Evolutionary conservation across 2,797 vertebrate species (phyloP), one percentile per base, ranked within the genome.

Genomic region (Notolepis coatsorum): DNA sequence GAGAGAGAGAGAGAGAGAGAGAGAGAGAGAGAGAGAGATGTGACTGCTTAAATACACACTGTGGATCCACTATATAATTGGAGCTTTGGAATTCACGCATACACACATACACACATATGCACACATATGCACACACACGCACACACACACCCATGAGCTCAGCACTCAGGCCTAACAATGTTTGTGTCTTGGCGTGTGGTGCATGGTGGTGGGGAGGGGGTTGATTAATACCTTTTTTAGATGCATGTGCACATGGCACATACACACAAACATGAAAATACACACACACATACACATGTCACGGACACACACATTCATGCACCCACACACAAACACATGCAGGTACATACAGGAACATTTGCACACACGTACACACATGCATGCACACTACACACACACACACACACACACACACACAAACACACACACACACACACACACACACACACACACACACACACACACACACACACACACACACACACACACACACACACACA

Each of bases 211-310:
- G 18, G 65, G n/a, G 49, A 78, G 71, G 69, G 68, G 37, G 67
- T 80, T 86, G 79, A 89, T 86, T 87, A 88, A 90, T 88, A 84
- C 83, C 73, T 81, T 80, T 81, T 66, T 82, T 47, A 66, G 43
- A 73, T 43, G 70, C 71, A 60, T 27, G 25, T 10, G 10, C 15
- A 17, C 62, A 78, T 51, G n/a, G 5, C 5, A 0, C 9, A n/a
- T 3, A 15, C 21, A n/a, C 43, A 17, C 47, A 59, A 28, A 23
- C 45, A 5, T 57, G 33, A 17, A 47, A 39, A 38, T 48, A 60
- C 55, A 53, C 48, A 41, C 28, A 51, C 30, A 24, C 75, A 42
- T 24, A 25, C 55, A 45, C 53, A 64, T 46, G 41, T 35, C 53
- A 55, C 18, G 61, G 30, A 61, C 61, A 52, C 62, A 65, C 63